These are phyloP conservation scores for Aphaenogaster ashmeadi DNA, from an alignment of 1,140 invertebrate species.

Conservation along the genomic window DNA sequence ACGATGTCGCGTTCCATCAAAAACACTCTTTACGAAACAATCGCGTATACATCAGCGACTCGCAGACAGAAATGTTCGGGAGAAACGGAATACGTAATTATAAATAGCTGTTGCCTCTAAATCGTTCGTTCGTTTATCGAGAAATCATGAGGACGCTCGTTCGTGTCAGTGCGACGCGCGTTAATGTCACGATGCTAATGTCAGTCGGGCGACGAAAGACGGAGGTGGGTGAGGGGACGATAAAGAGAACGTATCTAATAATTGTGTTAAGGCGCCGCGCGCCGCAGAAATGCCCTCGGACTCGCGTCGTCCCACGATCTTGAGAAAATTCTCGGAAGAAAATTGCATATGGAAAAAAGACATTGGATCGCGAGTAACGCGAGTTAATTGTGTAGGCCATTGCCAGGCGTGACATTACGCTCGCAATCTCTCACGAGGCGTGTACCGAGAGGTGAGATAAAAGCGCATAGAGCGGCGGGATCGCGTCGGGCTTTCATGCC, in stretches of 20 bases:
- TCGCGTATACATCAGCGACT: slow-evolving; percentile 15
- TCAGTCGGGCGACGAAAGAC: slow-evolving; percentile 60
- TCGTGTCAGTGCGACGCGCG: not conserved
- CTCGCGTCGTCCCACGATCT: slow-evolving; percentile 49
- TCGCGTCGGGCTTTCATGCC: slow-evolving; percentile 6
- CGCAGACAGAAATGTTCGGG: not conserved
- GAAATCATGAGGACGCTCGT: not conserved
- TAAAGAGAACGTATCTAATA: slow-evolving; percentile 61
- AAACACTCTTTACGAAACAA: slow-evolving; percentile 46
- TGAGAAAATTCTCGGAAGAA: slow-evolving; percentile 45
- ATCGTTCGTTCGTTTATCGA: slow-evolving; percentile 5
- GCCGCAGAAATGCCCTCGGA: not conserved
- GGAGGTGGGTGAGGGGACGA: slow-evolving; percentile 26
- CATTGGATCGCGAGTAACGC: slow-evolving; percentile 44
- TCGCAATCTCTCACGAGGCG: slow-evolving; percentile 49
- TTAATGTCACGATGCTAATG: slow-evolving; percentile 7
- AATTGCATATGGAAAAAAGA: slow-evolving; percentile 46
- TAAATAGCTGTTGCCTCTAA: not conserved
- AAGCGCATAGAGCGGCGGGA: slow-evolving; percentile 23
- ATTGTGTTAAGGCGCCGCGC: slow-evolving; percentile 63
- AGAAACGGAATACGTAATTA: not conserved
- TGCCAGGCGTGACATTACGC: slow-evolving; percentile 54
- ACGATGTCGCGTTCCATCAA: slow-evolving; percentile 33
- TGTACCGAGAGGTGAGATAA: slow-evolving; percentile 46
- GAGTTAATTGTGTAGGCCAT: slow-evolving; percentile 63